These are phyloP conservation scores for Motacilla alba DNA, from an alignment of 2,113 vertebrate species.

Conservation along the genomic window DNA sequence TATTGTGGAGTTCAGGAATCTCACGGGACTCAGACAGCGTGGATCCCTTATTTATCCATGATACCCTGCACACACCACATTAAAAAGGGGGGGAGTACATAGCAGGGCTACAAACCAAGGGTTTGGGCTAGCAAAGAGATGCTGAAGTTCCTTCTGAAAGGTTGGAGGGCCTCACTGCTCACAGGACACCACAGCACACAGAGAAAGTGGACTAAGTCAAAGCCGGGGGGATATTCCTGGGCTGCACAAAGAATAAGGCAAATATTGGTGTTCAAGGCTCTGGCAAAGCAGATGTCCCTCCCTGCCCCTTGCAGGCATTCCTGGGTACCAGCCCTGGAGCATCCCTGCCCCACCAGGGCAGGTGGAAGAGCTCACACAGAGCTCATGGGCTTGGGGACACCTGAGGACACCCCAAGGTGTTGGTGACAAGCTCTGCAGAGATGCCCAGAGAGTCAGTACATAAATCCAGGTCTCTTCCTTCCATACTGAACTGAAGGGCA, in stretches of 20 bases:
- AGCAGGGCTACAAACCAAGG: not conserved
- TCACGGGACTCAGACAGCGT: fast-evolving
- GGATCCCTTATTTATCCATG: not conserved
- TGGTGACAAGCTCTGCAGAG: not conserved
- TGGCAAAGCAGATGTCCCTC: not conserved
- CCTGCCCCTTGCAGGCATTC: fast-evolving
- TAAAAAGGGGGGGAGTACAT: not conserved
- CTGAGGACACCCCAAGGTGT: not conserved
- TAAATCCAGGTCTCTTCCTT: not conserved
- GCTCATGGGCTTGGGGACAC: not conserved
- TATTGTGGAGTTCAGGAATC: not conserved
- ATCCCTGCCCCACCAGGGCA: not conserved
- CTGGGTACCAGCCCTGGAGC: not conserved
- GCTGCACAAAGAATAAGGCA: not conserved
- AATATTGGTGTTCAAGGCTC: not conserved
- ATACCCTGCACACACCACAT: fast-evolving
- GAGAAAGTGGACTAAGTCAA: not conserved
- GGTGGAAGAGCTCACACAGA: not conserved
- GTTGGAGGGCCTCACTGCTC: not conserved
- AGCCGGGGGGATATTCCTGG: not conserved
- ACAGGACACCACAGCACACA: not conserved
- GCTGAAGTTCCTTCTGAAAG: not conserved
- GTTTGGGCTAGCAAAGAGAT: not conserved
- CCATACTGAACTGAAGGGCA: not conserved
- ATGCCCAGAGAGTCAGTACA: not conserved